Base-by-base conservation (phyloP, 2,888 invertebrate genomes). In the Elgonia sp. region DNA sequence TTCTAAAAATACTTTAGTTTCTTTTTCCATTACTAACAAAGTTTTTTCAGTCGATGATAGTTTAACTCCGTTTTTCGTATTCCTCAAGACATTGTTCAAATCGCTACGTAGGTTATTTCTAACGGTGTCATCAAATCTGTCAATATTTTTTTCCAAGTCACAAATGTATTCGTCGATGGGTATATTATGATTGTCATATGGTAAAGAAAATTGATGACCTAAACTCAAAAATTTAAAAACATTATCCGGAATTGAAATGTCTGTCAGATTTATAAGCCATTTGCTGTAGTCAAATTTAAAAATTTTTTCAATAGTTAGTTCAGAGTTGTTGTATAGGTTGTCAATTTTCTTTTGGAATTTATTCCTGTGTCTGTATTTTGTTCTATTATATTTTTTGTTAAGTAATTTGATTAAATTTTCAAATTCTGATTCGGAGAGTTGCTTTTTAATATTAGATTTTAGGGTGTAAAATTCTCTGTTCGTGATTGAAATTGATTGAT, bases 221-320 rank as follows among this genome's bases (percentile, higher is more conserved):
- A 60, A 60, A 60, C 60, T 60, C n/a, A 60, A 9, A 60, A 60
- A 60, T 60, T 60, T 60, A 5, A 21, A 60, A 21, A 60, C 14
- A 21, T 60, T 21, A 21, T 21, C 21, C 8, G 60, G 60, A 12
- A 60, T 20, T 60, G 14, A 5, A 5, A 53, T 14, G 16, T 53
- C 53, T 6, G 53, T 53, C 7, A 53, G 18, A 53, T 53, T 53
- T 42, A n/a, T n/a, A n/a, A n/a, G n/a, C n/a, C n/a, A n/a, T n/a
- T n/a, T n/a, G n/a, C n/a, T n/a, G n/a, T n/a, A n/a, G n/a, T n/a
- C n/a, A n/a, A n/a, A n/a, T n/a, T n/a, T n/a, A n/a, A n/a, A n/a
- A n/a, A n/a, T n/a, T n/a, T n/a, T n/a, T n/a, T n/a, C n/a, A n/a
- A n/a, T n/a, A n/a, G n/a, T n/a, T n/a, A n/a, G n/a, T n/a, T n/a